A percentile compares a stretch with the other conserved stretches of the same genome.
These are phyloP conservation scores for Glaucidium brasilianum DNA, from an alignment of 2,113 vertebrate genomes.

Conservation along the genomic window DNA sequence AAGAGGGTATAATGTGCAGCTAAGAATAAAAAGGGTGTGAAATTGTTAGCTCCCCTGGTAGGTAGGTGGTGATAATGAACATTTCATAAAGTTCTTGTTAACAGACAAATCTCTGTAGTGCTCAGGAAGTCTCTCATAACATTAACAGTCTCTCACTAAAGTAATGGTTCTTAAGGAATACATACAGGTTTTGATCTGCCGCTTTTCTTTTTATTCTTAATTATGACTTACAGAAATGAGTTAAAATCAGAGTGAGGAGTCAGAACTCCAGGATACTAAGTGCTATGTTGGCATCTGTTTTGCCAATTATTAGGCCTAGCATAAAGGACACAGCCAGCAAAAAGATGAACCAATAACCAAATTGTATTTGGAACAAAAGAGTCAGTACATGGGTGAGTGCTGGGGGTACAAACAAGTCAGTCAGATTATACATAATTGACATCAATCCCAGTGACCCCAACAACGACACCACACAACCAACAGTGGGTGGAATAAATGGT, in stretches of 20 bases:
- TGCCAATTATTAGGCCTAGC: no score
- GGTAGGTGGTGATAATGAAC: conserved; percentile 51
- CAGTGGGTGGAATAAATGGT: no score
- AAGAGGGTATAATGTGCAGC: conserved; percentile 35
- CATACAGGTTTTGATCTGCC: background rate
- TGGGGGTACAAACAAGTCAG: no score
- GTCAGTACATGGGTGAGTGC: no score
- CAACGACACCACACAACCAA: no score
- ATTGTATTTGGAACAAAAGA: no score
- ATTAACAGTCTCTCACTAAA: background rate
- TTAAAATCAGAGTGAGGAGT: background rate
- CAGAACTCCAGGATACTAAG: background rate
- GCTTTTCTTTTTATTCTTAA: background rate
- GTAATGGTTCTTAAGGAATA: background rate
- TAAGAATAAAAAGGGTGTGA: conserved; percentile 56
- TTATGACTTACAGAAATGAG: background rate
- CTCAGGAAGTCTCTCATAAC: background rate
- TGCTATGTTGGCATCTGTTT: background rate
- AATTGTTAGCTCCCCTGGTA: conserved; percentile 20
- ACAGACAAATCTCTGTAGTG: background rate
- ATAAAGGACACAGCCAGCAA: no score
- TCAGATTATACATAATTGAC: no score
- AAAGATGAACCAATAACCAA: no score
- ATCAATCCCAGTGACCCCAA: no score
- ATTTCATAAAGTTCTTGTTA: conserved; percentile 43